Base-by-base conservation (phyloP, 1,140 invertebrate genomes). In the Aphelinus certus region DNA sequence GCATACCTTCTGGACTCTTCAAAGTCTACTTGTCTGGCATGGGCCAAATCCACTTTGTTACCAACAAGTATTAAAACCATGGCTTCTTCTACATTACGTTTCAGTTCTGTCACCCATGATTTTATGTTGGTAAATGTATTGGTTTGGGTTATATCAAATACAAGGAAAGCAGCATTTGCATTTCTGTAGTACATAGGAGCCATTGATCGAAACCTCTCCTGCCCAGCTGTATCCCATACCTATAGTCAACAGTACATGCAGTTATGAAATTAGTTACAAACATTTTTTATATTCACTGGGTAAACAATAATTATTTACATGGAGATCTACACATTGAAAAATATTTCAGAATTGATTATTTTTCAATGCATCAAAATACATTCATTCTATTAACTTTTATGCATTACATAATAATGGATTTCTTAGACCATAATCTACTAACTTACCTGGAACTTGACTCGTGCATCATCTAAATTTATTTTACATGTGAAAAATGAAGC, bases 111-210 rank as follows among this genome's bases (percentile, higher is more conserved):
- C 1, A 95, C 92, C 95, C 95, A 96, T 3, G 86, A 88, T 86
- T 96, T 94, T 58, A 95, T 92, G 45, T 92, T 90, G 6, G 88
- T 83, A 81, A 96, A 97, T 46, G 92, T 93, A 64, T 88, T 87
- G 68, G 91, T 87, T 75, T 93, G 91, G 1, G 95, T 95, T 60
- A 97, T 90, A 85, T 97, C 96, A 84, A 95, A 97, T 0, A 97
- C 93, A 64, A 97, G 87, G 62, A 97, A 90, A 2, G 95, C 95
- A 2, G 94, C 95, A 81, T 95, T 95, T 0, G 96, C 94, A 80
- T 96, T 95, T 79, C 96, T 89, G 85, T 97, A 97, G 84, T 97
- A 97, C 94, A 97, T 96, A 4, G 96, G 96, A 0, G 95, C 95
- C 90, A 97, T 93, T 0, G 95, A 92, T 73, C 93, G 90, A 85